These are phyloP conservation scores for Illadopsis cleaveri DNA, from an alignment of 2,113 vertebrate genomes.

Conservation along the genomic window DNA sequence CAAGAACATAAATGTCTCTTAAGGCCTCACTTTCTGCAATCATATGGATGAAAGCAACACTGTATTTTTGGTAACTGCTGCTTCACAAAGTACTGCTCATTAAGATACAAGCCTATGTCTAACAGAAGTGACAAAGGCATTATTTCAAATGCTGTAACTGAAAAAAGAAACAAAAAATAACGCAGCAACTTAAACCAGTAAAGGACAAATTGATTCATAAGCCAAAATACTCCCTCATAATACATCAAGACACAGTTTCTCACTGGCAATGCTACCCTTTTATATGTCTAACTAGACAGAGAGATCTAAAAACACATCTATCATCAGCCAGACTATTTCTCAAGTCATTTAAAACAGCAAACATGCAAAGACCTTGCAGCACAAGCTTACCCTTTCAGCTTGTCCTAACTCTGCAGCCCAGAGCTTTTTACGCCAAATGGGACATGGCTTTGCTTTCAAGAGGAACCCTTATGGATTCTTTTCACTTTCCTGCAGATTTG, in stretches of 20 bases:
- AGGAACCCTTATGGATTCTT: not conserved
- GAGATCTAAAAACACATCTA: not conserved
- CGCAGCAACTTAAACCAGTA: fast-evolving
- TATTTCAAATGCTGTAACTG: not conserved
- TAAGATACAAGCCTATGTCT: not conserved
- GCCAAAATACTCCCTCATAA: not conserved
- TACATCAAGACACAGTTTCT: not conserved
- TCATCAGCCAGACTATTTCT: not conserved
- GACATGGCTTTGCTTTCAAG: constrained; percentile 21
- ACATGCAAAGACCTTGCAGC: not conserved
- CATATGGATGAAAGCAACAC: not conserved
- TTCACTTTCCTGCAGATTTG: constrained; percentile 6
- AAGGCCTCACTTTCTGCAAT: not conserved
- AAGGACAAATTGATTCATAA: not conserved
- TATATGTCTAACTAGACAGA: not conserved
- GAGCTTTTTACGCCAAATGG: not conserved
- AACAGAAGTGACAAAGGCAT: not conserved
- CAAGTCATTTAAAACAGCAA: not conserved
- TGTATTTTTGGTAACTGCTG: not conserved
- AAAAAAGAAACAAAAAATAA: not conserved
- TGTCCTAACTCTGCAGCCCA: not conserved
- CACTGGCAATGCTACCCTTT: not conserved
- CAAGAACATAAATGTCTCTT: not conserved
- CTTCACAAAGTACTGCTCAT: not conserved
- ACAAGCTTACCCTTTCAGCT: not conserved